A percentile compares a stretch with the other conserved stretches of the same genome.
Conservation (phyloP, 2,888 invertebrate genomes). For the Amiota communis region DNA sequence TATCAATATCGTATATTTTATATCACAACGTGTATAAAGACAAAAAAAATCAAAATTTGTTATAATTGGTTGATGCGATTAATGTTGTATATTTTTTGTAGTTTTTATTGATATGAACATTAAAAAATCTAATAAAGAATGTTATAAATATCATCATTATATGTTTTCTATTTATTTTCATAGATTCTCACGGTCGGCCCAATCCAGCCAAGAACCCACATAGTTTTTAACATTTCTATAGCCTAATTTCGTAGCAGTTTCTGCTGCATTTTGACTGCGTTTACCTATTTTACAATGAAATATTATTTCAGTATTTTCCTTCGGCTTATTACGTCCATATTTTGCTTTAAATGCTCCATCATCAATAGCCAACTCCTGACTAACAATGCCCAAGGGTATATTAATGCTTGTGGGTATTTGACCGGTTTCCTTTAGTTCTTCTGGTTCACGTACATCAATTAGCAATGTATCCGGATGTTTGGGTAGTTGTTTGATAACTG, state of each 20-base stretch:
- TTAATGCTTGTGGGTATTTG: conserved; percentile 83
- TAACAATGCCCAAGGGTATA: conserved; percentile 78
- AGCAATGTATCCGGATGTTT: conserved; percentile 75
- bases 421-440: conserved; percentile 81
- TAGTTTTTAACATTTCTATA: conserved; percentile 68
- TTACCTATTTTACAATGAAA: conserved; percentile 81
- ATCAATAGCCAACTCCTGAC: conserved; percentile 50
- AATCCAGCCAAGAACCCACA: conserved; percentile 70
- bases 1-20: too few species aligned
- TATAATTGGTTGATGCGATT: too few species aligned
- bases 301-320: conserved; percentile 76
- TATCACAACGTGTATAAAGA: too few species aligned
- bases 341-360: conserved; percentile 75
- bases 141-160: neutral
- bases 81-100: neutral
- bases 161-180: conserved; percentile 53
- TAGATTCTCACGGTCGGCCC: conserved; percentile 68
- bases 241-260: conserved; percentile 71
- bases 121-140: too few species aligned
- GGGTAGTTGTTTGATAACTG: conserved; percentile 72
- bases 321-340: conserved; percentile 78
- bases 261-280: conserved; percentile 78
- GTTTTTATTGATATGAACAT: too few species aligned
- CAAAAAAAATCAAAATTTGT: too few species aligned
- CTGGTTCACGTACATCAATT: conserved; percentile 85